These are phyloP conservation scores for Penaeus japonicus DNA, from an alignment of 1,140 invertebrate species.

Conservation along the genomic window DNA sequence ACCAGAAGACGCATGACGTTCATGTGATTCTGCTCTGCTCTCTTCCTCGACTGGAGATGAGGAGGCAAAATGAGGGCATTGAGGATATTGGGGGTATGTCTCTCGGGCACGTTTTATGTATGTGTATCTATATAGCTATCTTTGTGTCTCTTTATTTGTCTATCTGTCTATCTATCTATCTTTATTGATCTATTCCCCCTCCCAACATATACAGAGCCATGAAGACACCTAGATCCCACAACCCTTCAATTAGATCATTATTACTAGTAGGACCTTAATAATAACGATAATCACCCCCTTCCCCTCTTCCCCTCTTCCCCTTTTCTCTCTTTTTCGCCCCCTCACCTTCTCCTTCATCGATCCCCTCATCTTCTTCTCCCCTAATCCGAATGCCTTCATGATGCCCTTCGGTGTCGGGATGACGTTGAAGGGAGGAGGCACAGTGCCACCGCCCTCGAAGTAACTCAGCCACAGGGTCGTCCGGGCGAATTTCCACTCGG, in stretches of 20 bases:
- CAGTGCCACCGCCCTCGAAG: conserved; percentile 84
- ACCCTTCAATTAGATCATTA: no score
- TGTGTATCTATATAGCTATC: conserved; percentile 61
- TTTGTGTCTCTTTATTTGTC: no score
- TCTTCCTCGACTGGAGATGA: conserved; percentile 34
- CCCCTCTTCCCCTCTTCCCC: not conserved
- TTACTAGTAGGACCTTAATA: no score
- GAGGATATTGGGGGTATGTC: not conserved
- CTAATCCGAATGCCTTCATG: conserved; percentile 28
- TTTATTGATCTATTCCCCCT: no score
- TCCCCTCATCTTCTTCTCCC: conserved; percentile 11
- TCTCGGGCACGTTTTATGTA: conserved; percentile 66
- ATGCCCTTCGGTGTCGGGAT: conserved; percentile 72
- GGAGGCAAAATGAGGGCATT: not conserved
- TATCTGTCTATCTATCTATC: no score
- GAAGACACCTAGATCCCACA: no score
- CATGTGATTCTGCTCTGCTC: conserved; percentile 62
- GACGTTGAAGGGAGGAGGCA: conserved; percentile 89
- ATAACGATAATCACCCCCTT: no score
- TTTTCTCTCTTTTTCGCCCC: no score
- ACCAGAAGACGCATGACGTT: conserved; percentile 81
- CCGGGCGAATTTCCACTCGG: conserved; percentile 93
- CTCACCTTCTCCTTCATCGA: conserved; percentile 53
- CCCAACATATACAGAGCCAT: no score
- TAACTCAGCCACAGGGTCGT: conserved; percentile 91